These are phyloP conservation scores for Melipona beecheii DNA, from an alignment of 2,888 invertebrate genomes.

Conservation along the genomic window DNA sequence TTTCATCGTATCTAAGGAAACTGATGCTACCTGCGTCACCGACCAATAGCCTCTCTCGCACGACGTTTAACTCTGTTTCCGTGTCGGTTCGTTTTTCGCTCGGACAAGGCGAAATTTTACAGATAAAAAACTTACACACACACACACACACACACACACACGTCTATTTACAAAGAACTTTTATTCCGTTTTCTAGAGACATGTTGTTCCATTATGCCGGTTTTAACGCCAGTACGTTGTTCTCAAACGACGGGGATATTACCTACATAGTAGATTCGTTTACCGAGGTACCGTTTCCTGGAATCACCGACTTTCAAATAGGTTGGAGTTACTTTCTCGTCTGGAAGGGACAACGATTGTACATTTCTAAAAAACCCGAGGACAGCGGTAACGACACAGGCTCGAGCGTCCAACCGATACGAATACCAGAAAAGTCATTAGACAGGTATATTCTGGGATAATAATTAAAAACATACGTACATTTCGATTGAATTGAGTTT, in stretches of 20 bases:
- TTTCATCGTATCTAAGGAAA: slow-evolving; percentile 76
- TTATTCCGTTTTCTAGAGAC: slow-evolving; percentile 46
- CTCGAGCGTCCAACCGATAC: slow-evolving; percentile 52
- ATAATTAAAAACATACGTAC: neutral
- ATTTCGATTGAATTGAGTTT: neutral
- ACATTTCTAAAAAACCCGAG: slow-evolving; percentile 70
- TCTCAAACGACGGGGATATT: slow-evolving; percentile 50
- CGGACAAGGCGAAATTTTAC: neutral
- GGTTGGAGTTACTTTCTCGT: slow-evolving; percentile 81
- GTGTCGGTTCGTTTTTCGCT: neutral
- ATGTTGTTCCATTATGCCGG: slow-evolving; percentile 74
- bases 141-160: no score
- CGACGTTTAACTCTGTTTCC: neutral
- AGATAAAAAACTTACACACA: neutral
- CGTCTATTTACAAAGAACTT: neutral
- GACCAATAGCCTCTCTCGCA: slow-evolving; percentile 27
- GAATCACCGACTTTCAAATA: slow-evolving; percentile 76
- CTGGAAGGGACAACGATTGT: slow-evolving; percentile 75
- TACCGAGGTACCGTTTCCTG: slow-evolving; percentile 67
- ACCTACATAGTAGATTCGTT: slow-evolving; percentile 67
- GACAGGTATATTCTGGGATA: slow-evolving; percentile 65
- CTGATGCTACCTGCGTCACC: slow-evolving; percentile 67
- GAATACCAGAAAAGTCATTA: slow-evolving; percentile 69
- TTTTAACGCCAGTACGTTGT: slow-evolving; percentile 71
- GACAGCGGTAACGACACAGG: slow-evolving; percentile 24